Percentiles rank a stretch among this genome's conserved stretches.
Evolutionary conservation across 2,888 invertebrate genomes (phyloP).

Genomic region (Drosophila subquinaria): DNA sequence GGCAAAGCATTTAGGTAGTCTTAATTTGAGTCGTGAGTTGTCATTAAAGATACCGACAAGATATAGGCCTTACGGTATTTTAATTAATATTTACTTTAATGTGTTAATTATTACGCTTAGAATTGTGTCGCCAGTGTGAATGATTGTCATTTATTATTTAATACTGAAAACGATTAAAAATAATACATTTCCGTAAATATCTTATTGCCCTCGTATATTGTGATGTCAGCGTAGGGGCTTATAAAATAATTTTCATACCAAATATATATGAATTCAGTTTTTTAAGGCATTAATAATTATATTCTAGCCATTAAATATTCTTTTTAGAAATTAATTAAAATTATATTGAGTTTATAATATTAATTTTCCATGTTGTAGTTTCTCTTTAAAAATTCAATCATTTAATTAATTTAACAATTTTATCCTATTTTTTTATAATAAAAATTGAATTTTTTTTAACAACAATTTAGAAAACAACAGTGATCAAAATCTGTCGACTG

Average conservation of each 20-base stretch:
- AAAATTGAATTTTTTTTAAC: not conserved
- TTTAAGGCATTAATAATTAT: not conserved
- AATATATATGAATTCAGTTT: not conserved
- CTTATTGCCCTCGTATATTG: not conserved
- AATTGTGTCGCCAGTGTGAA: conserved; percentile 1
- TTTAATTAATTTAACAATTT: not conserved
- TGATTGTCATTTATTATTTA: conserved; percentile 2
- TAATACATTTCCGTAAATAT: not conserved
- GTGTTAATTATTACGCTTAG: not conserved
- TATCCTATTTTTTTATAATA: not conserved
- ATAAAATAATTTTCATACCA: not conserved
- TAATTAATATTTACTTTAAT: conserved; percentile 36
- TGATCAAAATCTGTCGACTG: not conserved
- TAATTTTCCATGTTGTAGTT: not conserved
- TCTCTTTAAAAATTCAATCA: too few relatives aligned
- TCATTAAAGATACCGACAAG: conserved; percentile 27
- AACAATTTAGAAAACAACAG: not conserved
- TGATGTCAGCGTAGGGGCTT: not conserved
- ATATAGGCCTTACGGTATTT: not conserved
- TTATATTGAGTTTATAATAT: not conserved
- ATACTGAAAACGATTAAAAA: conserved; percentile 2
- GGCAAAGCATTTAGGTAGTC: conserved; percentile 36
- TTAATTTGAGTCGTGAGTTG: conserved; percentile 50
- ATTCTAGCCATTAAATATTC: not conserved
- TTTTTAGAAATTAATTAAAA: not conserved